phyloP scores from a whole-genome alignment of 1,140 invertebrate genomes.

The Philopotamus ludificatus region DNA sequence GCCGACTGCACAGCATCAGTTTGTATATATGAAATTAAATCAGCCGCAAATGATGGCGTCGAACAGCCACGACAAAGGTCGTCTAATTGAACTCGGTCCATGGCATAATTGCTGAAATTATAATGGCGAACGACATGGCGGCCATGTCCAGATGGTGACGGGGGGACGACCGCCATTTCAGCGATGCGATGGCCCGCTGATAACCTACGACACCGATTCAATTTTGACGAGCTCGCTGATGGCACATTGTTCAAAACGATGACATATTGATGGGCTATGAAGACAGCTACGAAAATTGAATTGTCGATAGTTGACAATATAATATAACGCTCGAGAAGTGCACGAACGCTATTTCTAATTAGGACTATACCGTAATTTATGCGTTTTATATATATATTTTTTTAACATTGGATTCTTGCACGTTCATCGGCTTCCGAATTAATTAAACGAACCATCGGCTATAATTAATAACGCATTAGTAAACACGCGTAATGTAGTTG shows the following conservation, averaged over 20 bases:
- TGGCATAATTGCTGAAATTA: not conserved
- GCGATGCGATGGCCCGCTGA: not conserved
- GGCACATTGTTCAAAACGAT: not conserved
- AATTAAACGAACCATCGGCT: too few species aligned
- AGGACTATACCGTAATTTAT: too few species aligned
- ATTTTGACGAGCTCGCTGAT: not conserved
- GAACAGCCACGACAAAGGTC: not conserved
- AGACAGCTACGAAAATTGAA: too few species aligned
- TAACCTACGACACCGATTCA: not conserved
- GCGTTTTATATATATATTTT: too few species aligned
- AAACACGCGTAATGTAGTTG: too few species aligned
- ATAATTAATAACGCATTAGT: too few species aligned
- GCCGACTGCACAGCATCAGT: not conserved
- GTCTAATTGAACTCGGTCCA: not conserved
- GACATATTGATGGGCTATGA: not conserved
- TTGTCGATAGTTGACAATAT: too few species aligned
- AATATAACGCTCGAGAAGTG: too few species aligned
- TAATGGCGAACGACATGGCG: not conserved
- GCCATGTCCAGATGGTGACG: not conserved
- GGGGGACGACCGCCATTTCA: not conserved
- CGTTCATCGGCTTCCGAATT: too few species aligned
- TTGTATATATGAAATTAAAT: not conserved
- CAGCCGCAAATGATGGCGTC: not conserved
- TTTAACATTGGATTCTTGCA: too few species aligned
- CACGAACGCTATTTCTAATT: too few species aligned